A percentile compares a stretch with the other conserved stretches of the same genome.
These are phyloP conservation scores for Palythoa caribaeorum DNA, from an alignment of 92 coral and sea anemone species.

Conservation along the genomic window DNA sequence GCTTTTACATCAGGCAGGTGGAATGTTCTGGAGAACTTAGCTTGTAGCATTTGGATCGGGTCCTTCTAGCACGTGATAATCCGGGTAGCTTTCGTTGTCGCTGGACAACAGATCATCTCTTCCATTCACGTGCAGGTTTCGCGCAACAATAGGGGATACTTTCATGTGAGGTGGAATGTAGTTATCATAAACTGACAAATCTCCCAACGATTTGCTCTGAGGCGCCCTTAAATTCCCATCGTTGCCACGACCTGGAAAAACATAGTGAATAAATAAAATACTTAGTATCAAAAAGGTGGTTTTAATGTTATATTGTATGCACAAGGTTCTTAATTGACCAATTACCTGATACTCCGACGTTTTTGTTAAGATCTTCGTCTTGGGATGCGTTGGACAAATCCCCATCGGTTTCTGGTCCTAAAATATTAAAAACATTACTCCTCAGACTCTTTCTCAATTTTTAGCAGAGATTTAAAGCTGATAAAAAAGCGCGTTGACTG, in stretches of 20 bases:
- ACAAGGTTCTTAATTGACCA: background rate
- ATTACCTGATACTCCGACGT: background rate
- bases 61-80: conserved; percentile 36
- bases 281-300: too few species aligned
- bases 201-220: conserved; percentile 19
- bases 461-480: too few species aligned
- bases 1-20: background rate
- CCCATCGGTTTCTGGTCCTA: background rate
- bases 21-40: background rate
- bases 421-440: background rate
- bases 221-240: background rate
- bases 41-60: conserved; percentile 34
- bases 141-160: background rate
- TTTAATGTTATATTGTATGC: background rate
- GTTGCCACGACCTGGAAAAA: background rate
- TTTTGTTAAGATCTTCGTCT: conserved; percentile 17
- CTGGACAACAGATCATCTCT: conserved; percentile 5
- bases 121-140: background rate
- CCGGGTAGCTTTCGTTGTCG: conserved; percentile 34
- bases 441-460: too few species aligned
- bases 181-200: conserved; percentile 32
- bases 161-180: background rate
- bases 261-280: background rate
- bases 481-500: too few species aligned
- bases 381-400: background rate